phyloP scores from a whole-genome alignment of 92 coral and sea anemone genomes.

The Porites cylindrica region DNA sequence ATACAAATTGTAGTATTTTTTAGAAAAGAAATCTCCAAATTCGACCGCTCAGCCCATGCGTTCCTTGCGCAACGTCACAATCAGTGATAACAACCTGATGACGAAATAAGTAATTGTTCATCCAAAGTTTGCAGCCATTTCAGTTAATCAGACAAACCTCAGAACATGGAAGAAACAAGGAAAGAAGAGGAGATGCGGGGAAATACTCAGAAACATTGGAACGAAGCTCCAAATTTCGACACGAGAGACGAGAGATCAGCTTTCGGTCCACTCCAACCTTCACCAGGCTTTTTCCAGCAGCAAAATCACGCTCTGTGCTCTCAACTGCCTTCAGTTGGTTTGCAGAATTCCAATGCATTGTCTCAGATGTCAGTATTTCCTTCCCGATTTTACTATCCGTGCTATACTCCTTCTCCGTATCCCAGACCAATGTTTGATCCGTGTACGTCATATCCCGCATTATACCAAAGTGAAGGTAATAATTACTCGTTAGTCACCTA shows the following conservation, averaged over 20 bases:
- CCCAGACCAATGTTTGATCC: conserved; percentile 50
- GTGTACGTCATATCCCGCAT: conserved; percentile 53
- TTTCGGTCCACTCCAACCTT: conserved; percentile 6
- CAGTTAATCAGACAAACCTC: not conserved
- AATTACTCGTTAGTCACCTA: conserved; percentile 7
- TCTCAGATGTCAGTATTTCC: conserved; percentile 74
- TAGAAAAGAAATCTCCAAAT: not conserved
- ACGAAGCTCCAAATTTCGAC: conserved; percentile 29
- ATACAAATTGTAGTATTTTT: not conserved
- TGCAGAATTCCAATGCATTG: conserved; percentile 30
- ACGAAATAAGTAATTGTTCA: conserved; percentile 12
- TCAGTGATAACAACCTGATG: conserved; percentile 4
- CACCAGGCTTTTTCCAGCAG: conserved; percentile 26
- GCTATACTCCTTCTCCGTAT: conserved; percentile 52
- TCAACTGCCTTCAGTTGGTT: conserved; percentile 27
- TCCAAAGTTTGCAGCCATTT: not conserved
- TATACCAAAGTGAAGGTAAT: conserved; percentile 59
- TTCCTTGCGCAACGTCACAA: conserved; percentile 32
- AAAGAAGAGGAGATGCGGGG: conserved; percentile 27
- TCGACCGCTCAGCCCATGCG: not conserved
- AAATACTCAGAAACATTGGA: conserved; percentile 28
- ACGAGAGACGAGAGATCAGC: conserved; percentile 34
- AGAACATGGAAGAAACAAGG: conserved; percentile 35
- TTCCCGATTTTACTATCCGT: conserved; percentile 70
- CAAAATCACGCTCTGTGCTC: conserved; percentile 20